phyloP scores from a whole-genome alignment of 2,888 invertebrate genomes.

The Tipula lateralis region DNA sequence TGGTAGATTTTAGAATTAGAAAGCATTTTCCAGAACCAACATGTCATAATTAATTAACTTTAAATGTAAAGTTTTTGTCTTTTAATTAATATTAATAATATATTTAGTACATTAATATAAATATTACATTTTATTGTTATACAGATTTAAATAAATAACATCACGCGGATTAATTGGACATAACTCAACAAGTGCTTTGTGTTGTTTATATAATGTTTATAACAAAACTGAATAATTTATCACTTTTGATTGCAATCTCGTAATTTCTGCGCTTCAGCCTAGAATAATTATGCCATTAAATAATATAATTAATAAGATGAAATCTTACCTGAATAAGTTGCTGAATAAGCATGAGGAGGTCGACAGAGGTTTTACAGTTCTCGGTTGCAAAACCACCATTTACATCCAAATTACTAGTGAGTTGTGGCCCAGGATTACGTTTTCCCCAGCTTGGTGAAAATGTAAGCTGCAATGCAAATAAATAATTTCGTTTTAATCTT shows the following conservation, averaged over 20 bases:
- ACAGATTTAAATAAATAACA: background rate
- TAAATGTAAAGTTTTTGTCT: no score
- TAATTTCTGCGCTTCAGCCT: constrained; percentile 37
- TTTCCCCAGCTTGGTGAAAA: constrained; percentile 38
- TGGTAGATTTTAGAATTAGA: no score
- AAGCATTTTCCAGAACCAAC: no score
- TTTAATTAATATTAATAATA: background rate
- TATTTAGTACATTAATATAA: background rate
- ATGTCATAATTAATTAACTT: no score
- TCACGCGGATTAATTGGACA: background rate
- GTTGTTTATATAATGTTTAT: background rate
- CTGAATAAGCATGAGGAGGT: constrained; percentile 46
- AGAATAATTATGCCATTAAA: background rate
- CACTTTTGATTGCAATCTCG: constrained; percentile 36
- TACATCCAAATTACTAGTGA: background rate
- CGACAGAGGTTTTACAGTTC: constrained; percentile 45
- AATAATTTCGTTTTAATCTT: background rate
- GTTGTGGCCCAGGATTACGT: constrained; percentile 33
- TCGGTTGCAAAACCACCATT: constrained; percentile 31
- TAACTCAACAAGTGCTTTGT: background rate
- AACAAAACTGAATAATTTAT: background rate
- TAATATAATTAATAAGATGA: background rate
- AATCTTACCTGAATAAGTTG: constrained; percentile 43
- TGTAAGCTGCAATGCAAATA: constrained; percentile 36
- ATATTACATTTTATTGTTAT: background rate